A percentile compares a stretch with the other conserved stretches of the same genome.
phyloP scores from a whole-genome alignment of 2,888 invertebrate genomes.

The Conistra vaccinii region DNA sequence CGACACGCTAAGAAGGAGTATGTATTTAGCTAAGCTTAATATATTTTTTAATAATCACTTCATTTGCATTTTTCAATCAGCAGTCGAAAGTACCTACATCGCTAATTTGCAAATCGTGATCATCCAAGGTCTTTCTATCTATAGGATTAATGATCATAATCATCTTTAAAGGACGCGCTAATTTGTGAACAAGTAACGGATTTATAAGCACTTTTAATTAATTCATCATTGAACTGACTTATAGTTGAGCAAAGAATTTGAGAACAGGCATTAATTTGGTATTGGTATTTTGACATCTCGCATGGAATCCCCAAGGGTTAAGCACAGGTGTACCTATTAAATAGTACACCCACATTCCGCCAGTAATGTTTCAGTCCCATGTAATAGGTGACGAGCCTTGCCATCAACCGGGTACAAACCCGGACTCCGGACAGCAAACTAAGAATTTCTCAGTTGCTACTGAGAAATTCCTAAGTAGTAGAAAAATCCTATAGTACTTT shows the following conservation, averaged over 20 bases:
- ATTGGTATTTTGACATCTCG: too few relatives aligned
- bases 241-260: not conserved
- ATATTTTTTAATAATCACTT: not conserved
- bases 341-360: too few relatives aligned
- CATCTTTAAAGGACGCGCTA: slow-evolving; percentile 30
- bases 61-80: slow-evolving; percentile 32
- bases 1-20: too few relatives aligned
- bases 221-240: slow-evolving; percentile 27
- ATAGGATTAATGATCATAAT: slow-evolving; percentile 46
- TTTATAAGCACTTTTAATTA: slow-evolving; percentile 32
- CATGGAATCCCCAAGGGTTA: too few relatives aligned
- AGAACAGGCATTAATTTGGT: not conserved
- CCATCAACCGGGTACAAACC: too few relatives aligned
- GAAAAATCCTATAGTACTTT: too few relatives aligned
- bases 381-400: too few relatives aligned
- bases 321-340: too few relatives aligned
- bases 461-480: too few relatives aligned
- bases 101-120: slow-evolving; percentile 35
- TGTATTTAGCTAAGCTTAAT: not conserved
- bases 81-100: slow-evolving; percentile 17
- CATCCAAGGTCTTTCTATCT: slow-evolving; percentile 45
- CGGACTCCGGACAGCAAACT: too few relatives aligned
- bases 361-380: too few relatives aligned
- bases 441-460: too few relatives aligned
- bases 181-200: slow-evolving; percentile 43